Evolutionary conservation across 2,888 invertebrate species (phyloP).

Genomic region (Leistus spinibarbis): DNA sequence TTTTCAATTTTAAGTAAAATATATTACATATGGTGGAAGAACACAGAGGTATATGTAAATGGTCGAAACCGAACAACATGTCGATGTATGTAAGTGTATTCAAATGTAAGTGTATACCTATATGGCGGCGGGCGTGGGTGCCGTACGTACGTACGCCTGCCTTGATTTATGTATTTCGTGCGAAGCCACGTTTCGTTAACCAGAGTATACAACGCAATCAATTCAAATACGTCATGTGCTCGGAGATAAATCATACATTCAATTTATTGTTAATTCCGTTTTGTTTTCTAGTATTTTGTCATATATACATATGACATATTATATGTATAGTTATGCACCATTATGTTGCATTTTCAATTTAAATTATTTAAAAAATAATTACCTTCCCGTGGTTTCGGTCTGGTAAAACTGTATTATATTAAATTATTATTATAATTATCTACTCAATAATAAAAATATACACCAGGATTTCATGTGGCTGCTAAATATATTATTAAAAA

Average conservation of each 20-base stretch:
- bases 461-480: no score
- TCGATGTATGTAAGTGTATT: constrained; percentile 8
- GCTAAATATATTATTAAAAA: no score
- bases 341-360: not conserved
- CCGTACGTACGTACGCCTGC: not conserved
- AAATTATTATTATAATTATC: no score
- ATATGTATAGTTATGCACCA: not conserved
- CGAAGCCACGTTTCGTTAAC: constrained; percentile 27
- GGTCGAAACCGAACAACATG: not conserved
- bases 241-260: constrained; percentile 32
- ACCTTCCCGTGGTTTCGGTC: no score
- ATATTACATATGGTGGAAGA: not conserved
- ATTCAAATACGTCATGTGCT: constrained; percentile 16
- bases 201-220: not conserved
- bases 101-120: not conserved
- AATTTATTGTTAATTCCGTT: constrained; percentile 25
- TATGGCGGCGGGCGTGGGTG: not conserved
- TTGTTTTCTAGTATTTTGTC: not conserved
- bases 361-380: not conserved
- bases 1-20: not conserved
- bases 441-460: no score
- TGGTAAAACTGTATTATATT: no score
- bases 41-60: not conserved
- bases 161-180: constrained; percentile 12
- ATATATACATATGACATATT: not conserved